phyloP scores from a whole-genome alignment of 1,140 invertebrate species.

The Zaprionus capensis region DNA sequence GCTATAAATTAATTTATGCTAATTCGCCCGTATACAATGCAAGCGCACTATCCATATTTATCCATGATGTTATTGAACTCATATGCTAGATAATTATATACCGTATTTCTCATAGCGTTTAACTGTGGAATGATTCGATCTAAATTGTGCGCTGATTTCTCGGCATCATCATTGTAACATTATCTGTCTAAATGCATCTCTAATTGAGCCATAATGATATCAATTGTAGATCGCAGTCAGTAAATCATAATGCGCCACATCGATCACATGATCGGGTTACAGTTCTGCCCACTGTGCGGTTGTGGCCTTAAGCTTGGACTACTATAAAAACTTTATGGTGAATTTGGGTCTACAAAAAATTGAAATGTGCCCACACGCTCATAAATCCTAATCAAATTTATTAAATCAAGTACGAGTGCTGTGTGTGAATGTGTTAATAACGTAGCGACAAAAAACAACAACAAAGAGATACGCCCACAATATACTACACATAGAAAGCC shows the following conservation, averaged over 20 bases:
- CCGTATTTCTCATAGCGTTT: neutral
- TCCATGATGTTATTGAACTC: slow-evolving; percentile 5
- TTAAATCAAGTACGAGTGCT: slow-evolving; percentile 72
- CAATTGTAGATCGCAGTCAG: neutral
- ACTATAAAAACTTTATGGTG: slow-evolving; percentile 32
- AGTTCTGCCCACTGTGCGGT: neutral
- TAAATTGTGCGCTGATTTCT: neutral
- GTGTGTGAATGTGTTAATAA: slow-evolving; percentile 63
- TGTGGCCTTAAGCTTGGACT: neutral
- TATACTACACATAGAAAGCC: slow-evolving; percentile 33
- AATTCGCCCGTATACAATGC: slow-evolving; percentile 1
- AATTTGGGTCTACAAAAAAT: slow-evolving; percentile 37
- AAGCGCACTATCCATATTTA: slow-evolving; percentile 6
- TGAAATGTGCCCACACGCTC: slow-evolving; percentile 54
- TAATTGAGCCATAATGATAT: slow-evolving; percentile 14
- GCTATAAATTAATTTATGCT: slow-evolving; percentile 19
- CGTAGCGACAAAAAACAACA: slow-evolving; percentile 25
- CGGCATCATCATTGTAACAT: neutral
- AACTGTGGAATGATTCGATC: neutral
- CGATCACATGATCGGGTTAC: slow-evolving; percentile 40
- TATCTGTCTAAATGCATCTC: neutral
- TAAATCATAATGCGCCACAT: slow-evolving; percentile 10
- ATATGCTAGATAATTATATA: neutral
- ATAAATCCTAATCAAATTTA: slow-evolving; percentile 80
- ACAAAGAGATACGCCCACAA: slow-evolving; percentile 40